phyloP scores from a whole-genome alignment of 2,113 vertebrate genomes.

The Typhlomys cinereus region DNA sequence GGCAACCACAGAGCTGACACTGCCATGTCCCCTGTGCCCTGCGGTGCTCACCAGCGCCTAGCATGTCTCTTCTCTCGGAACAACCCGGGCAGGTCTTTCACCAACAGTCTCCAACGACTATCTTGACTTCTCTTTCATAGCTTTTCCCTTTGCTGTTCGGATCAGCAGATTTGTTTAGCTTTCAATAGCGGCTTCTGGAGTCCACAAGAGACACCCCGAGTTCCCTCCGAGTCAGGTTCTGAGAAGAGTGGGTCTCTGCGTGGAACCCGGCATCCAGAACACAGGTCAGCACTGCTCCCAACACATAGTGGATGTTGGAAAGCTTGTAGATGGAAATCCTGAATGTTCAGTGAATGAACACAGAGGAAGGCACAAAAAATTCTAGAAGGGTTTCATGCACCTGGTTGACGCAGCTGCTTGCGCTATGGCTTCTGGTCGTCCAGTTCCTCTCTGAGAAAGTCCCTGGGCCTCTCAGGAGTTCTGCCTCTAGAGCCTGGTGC shows the following conservation, averaged over 20 bases:
- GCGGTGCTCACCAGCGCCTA: not conserved
- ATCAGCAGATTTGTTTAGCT: not conserved
- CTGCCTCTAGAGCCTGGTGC: not conserved
- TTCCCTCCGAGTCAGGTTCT: not conserved
- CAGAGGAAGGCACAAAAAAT: not conserved
- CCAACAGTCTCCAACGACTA: too few relatives aligned
- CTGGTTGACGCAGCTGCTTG: rapidly evolving
- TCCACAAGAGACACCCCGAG: not conserved
- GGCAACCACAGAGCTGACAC: not conserved
- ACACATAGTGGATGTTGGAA: not conserved
- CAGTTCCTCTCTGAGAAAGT: not conserved
- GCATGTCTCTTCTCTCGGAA: too few relatives aligned
- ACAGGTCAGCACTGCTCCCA: too few relatives aligned
- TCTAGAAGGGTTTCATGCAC: not conserved
- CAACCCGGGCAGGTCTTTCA: not conserved
- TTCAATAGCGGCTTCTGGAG: not conserved
- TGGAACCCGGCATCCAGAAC: rapidly evolving
- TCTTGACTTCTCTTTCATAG: not conserved
- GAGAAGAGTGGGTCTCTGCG: not conserved
- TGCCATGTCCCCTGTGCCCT: not conserved
- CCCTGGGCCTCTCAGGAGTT: not conserved
- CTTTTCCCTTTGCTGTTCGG: not conserved
- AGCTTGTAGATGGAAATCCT: not conserved
- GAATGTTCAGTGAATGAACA: not conserved
- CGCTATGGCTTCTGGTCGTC: not conserved